phyloP scores from a whole-genome alignment of 2,888 invertebrate species.

The Drosophila merina region DNA sequence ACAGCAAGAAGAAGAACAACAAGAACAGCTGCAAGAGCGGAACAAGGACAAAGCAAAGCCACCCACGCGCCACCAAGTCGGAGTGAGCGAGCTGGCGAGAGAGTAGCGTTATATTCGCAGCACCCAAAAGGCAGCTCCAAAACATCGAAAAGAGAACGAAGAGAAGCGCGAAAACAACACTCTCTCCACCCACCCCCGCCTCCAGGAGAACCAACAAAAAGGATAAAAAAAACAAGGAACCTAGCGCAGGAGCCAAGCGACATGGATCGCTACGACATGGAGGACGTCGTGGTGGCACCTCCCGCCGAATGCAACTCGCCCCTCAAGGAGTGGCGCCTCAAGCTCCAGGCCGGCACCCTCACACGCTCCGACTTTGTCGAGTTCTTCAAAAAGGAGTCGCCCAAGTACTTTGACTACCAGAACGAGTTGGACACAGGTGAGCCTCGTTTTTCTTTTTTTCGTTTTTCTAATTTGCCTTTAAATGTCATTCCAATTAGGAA shows the following conservation, averaged over 20 bases:
- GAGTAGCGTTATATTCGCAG: not conserved
- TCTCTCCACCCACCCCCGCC: not conserved
- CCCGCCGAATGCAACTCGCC: slow-evolving; percentile 68
- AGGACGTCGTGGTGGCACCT: slow-evolving; percentile 78
- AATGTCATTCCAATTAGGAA: not conserved
- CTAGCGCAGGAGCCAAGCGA: slow-evolving; percentile 2
- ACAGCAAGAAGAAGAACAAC: slow-evolving; percentile 2
- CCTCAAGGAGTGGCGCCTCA: slow-evolving; percentile 83
- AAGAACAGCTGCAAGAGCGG: slow-evolving; percentile 9
- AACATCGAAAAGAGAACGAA: not conserved
- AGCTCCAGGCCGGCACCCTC: slow-evolving; percentile 81
- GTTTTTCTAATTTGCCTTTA: not conserved
- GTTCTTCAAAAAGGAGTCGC: slow-evolving; percentile 81
- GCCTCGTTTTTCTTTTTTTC: slow-evolving; percentile 31
- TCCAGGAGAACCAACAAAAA: not conserved
- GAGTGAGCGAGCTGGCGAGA: slow-evolving; percentile 2
- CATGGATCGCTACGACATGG: slow-evolving; percentile 81
- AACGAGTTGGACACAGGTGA: slow-evolving; percentile 81
- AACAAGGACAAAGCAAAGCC: slow-evolving; percentile 34
- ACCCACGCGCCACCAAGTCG: slow-evolving; percentile 15
- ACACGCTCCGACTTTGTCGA: slow-evolving; percentile 80
- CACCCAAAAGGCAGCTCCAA: not conserved
- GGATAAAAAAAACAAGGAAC: not conserved
- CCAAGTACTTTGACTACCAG: slow-evolving; percentile 82
- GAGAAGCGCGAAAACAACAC: slow-evolving; percentile 1